Conservation (phyloP, 2,797 vertebrate species). For the Alosa sapidissima region DNA sequence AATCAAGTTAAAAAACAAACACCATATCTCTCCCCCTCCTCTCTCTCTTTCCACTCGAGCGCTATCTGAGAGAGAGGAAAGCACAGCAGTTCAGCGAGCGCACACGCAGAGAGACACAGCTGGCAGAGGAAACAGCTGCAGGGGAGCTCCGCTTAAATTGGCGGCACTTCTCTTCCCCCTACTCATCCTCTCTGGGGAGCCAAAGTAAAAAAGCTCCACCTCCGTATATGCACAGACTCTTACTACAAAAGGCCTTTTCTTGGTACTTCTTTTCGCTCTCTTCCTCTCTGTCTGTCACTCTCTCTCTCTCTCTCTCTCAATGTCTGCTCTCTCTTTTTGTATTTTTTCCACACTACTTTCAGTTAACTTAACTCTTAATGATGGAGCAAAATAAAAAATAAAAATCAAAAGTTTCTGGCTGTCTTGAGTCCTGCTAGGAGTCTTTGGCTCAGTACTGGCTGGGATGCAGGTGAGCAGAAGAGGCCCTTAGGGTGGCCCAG, state of each 20-base stretch:
- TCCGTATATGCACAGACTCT: constrained; percentile 47
- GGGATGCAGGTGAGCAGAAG: background rate
- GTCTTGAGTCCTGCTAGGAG: background rate
- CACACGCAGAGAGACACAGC: constrained; percentile 15
- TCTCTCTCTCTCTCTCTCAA: background rate
- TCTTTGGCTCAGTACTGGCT: constrained; percentile 16
- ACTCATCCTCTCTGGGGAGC: constrained; percentile 44
- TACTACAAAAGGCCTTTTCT: constrained; percentile 60
- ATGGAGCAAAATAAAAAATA: background rate
- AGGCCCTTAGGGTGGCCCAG: background rate
- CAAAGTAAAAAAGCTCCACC: constrained; percentile 46
- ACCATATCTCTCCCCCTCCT: background rate
- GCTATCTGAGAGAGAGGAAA: constrained; percentile 28
- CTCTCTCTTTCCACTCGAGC: background rate
- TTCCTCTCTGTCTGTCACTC: constrained; percentile 44
- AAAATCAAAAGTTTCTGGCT: background rate
- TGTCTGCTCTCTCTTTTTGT: background rate
- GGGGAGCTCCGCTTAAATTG: constrained; percentile 49
- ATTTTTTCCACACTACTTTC: background rate
- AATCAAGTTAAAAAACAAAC: constrained; percentile 46
- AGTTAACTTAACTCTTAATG: background rate
- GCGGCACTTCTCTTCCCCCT: constrained; percentile 52
- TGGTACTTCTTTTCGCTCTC: constrained; percentile 43
- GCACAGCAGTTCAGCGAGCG: background rate
- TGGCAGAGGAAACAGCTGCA: constrained; percentile 29